A percentile compares a stretch with the other conserved stretches of the same genome.
phyloP scores from a whole-genome alignment of 2,113 vertebrate species.

The Mola mola region DNA sequence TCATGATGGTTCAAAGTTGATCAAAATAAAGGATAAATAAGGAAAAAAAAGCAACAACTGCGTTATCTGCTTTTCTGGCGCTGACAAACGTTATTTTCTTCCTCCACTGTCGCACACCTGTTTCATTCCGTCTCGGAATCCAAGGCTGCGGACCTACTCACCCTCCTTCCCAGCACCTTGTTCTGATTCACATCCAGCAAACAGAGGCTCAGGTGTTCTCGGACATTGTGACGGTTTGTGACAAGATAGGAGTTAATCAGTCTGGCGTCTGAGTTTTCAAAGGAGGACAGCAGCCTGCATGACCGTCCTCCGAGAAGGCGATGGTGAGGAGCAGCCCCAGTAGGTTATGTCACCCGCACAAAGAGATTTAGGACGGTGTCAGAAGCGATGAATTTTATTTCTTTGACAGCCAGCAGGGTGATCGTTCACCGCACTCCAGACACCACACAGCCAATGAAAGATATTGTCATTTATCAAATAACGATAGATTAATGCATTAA shows the following conservation, averaged over 20 bases:
- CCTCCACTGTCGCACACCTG: background rate
- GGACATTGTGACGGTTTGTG: constrained; percentile 44
- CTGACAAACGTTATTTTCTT: constrained; percentile 14
- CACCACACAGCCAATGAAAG: constrained; percentile 52
- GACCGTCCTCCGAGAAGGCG: constrained; percentile 29
- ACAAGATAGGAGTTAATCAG: constrained; percentile 45
- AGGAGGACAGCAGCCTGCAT: constrained; percentile 38
- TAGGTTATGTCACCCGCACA: constrained; percentile 40
- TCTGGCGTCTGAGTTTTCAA: constrained; percentile 26
- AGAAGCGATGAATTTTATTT: constrained; percentile 54
- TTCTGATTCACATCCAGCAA: constrained; percentile 48
- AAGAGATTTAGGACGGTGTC: constrained; percentile 64
- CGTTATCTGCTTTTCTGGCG: background rate
- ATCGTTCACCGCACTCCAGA: constrained; percentile 53
- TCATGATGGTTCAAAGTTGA: no score
- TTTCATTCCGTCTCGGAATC: constrained; percentile 3
- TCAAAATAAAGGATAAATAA: no score
- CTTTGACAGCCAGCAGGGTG: constrained; percentile 61
- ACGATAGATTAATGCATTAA: constrained; percentile 42
- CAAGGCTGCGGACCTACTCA: constrained; percentile 5
- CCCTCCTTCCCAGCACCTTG: constrained; percentile 30
- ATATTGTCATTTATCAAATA: constrained; percentile 47
- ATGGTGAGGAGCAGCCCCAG: constrained; percentile 34
- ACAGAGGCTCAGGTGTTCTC: constrained; percentile 8
- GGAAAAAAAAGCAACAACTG: no score